Evolutionary conservation across 2,888 invertebrate genomes (phyloP), one percentile per base, ranked within the genome.

Genomic region (Gymnoscelis rufifasciata): DNA sequence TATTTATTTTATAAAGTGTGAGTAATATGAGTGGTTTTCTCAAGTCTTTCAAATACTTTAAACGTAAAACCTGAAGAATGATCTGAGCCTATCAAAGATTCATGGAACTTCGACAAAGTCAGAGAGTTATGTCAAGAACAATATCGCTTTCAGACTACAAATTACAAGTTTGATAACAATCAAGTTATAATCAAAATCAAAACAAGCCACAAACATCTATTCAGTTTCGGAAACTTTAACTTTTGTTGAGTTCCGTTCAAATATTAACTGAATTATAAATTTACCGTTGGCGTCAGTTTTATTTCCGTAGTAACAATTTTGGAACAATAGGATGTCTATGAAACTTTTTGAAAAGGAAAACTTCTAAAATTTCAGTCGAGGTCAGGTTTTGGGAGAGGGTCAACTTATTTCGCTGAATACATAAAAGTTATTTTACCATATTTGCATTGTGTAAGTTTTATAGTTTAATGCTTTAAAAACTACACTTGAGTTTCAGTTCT

Each of bases 161-260:
- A 46, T 46, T 37, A 31, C 46, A 37, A 47, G 38, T 43, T 47
- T 1, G 19, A 29, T 35, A 40, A 43, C 39, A 48, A 43, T 48
- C 36, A 38, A 43, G 39, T 39, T 47, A 43, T 37, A 40, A 48
- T 48, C 43, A 40, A 43, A 43, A 48, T 48, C 30, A 43, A 35
- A 39, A 43, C 47, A 26, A 38, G 26, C 43, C 38, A 8, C 38
- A 43, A 36, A 36, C 48, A 39, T 43, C 48, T 39, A 39, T 19
- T 38, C 29, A 30, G 15, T 33, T 14, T 15, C 13, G 14, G 31
- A 43, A 47, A 19, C 19, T 19, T 14, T 42, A 11, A 41, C 36
- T 47, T 37, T 1, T 12, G 35, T 35, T 7, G 29, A 36, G 45
- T 41, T 40, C 19, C 26, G 41, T 37, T 40, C 26, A 26, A 46